Evolutionary conservation across 2,888 invertebrate genomes (phyloP), one percentile per base, ranked within the genome.

Genomic region (Hypomecis punctinalis): DNA sequence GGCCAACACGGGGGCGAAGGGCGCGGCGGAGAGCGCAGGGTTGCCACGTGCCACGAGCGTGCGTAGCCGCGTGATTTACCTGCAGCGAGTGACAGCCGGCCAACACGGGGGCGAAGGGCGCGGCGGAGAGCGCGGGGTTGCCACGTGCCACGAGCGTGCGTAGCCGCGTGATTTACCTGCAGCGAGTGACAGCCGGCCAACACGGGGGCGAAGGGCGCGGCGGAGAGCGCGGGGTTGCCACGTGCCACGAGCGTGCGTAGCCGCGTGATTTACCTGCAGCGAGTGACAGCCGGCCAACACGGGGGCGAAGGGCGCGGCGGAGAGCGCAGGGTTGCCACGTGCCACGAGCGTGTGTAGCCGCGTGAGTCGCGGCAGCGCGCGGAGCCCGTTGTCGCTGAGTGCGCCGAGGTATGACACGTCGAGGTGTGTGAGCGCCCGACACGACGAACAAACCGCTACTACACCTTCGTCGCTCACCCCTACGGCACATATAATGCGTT

Each of bases 381-480:
- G 57, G 45, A 65, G 57, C 13, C 65, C 65, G 7, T 53, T 57
- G 45, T 88, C 88, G 10, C 70, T 66, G 51, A 91, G 75, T 70
- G 62, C 78, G 58, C 76, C 83, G 36, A 92, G 83, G 84, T 90
- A 90, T 67, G 91, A 91, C 75, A 89, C 77, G 82, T 92, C 89
- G 10, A 90, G 79, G 6, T 58, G 53, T 10, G 43, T 11, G 69
- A 91, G 82, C 66, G 53, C 13, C n/a, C 72, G 48, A 77, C 91
- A 90, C 7, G 76, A 70, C 33, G 67, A 68, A 72, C 86, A 85
- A 69, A 90, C 73, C 11, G 84, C 81, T 10, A 53, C 1, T 40
- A 92, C 46, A 62, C 88, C 88, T 45, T 88, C 91, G 80, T 92
- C 89, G 66, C 81, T 71, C 47, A 91, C 84, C 52, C 91, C 91